Evolutionary conservation across 1,140 invertebrate genomes (phyloP).

Genomic region (Sycophila sp.): DNA sequence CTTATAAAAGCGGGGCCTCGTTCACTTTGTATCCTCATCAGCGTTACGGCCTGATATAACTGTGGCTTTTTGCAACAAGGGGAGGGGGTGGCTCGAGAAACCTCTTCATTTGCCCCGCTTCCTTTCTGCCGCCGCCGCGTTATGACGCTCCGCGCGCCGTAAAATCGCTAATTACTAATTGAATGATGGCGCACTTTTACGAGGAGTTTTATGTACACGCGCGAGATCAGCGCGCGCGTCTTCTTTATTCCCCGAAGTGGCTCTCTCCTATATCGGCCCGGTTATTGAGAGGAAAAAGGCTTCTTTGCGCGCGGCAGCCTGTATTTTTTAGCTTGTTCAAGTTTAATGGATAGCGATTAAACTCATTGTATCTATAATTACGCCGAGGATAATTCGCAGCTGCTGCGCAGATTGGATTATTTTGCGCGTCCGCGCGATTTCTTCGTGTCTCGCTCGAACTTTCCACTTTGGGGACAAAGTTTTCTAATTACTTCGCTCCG

Average conservation of each 20-base stretch:
- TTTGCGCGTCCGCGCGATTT: no score
- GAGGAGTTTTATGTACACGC: slow-evolving; percentile 18
- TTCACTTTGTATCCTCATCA: slow-evolving; percentile 29
- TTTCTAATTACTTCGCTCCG: no score
- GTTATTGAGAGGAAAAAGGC: not conserved
- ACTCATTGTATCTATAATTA: no score
- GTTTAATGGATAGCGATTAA: no score
- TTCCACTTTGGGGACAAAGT: no score
- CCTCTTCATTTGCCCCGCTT: not conserved
- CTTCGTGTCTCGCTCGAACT: no score
- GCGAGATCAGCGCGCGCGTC: not conserved
- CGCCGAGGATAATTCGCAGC: no score
- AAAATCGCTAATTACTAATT: slow-evolving; percentile 37
- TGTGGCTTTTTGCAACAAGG: slow-evolving; percentile 14
- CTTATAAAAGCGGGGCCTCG: slow-evolving; percentile 2
- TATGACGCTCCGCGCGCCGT: slow-evolving; percentile 14
- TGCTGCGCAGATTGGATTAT: no score
- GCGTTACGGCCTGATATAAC: slow-evolving; percentile 23
- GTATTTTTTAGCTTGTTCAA: no score
- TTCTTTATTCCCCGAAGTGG: not conserved
- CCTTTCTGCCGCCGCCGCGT: not conserved
- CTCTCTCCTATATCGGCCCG: not conserved
- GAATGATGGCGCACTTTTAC: slow-evolving; percentile 27
- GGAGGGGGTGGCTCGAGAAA: slow-evolving; percentile 6
- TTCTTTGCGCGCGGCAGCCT: no score